These are phyloP conservation scores for Ophion slaviceki DNA, from an alignment of 2,888 invertebrate species.

Conservation along the genomic window DNA sequence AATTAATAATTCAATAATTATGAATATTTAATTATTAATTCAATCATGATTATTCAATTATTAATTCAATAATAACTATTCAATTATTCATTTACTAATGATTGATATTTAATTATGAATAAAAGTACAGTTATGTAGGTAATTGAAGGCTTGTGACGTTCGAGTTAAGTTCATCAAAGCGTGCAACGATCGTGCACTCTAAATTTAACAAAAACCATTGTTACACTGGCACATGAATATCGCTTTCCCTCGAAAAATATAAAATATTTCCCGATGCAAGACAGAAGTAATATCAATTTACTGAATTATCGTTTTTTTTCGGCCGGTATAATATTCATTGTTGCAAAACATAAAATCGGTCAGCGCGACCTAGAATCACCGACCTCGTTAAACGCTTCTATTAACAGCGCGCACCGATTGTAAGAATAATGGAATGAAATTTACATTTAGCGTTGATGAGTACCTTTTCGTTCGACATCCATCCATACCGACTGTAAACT, in stretches of 20 bases:
- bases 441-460: slow-evolving; percentile 18
- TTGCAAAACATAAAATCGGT: slow-evolving; percentile 5
- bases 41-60: too few relatives aligned
- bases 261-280: slow-evolving; percentile 7
- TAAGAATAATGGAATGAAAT: slow-evolving; percentile 47
- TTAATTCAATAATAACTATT: background rate
- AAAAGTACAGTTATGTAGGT: too few relatives aligned
- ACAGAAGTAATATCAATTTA: slow-evolving; percentile 43
- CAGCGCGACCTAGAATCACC: slow-evolving; percentile 50
- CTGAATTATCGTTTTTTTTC: slow-evolving; percentile 43
- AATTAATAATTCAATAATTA: too few relatives aligned
- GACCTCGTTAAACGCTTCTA: slow-evolving; percentile 58
- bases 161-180: slow-evolving; percentile 53
- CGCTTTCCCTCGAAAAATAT: background rate
- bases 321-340: background rate
- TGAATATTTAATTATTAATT: background rate
- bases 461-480: slow-evolving; percentile 11
- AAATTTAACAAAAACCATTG: too few relatives aligned
- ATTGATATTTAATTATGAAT: too few relatives aligned
- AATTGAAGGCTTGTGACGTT: slow-evolving; percentile 1
- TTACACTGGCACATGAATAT: background rate
- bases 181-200: background rate
- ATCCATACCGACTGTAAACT: background rate
- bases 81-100: too few relatives aligned
- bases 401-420: slow-evolving; percentile 35